Evolutionary conservation across 2,888 invertebrate species (phyloP), one percentile per base, ranked within the genome.

Genomic region (Drepanosiphum platanoidis): DNA sequence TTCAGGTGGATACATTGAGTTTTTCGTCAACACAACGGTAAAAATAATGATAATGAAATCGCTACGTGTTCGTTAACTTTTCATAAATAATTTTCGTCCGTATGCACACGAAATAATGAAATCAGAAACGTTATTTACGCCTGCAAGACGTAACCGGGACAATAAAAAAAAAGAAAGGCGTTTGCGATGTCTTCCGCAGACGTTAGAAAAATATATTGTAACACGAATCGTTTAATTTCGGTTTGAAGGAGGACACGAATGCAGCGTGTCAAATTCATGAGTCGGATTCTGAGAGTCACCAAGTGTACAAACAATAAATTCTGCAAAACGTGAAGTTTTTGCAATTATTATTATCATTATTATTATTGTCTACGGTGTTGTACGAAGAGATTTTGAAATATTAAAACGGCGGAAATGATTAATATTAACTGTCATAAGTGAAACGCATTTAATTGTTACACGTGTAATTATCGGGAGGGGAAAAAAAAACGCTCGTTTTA

Each of bases 111-210:
- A 52, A 18, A 52, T 22, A 18, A 5, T 52, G 22, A 52, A 52
- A 22, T 52, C 3, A 52, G 52, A 52, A 52, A 5, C 22, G 42
- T 9, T n/a, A n/a, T n/a, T n/a, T n/a, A n/a, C 11, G 22, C 22
- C 52, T 5, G 52, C 36, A n/a, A 15, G 15, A 71, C 9, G 39
- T 15, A 27, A 27, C 0, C 36, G 27, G 39, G 70, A 15, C n/a
- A 71, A 71, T 27, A 27, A 71, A 27, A 39, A 71, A 71, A 27
- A n/a, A 27, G 39, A 39, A 71, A 71, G 39, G 39, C 39, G 71
- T 71, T 71, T 27, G 36, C 39, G 39, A 39, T n/a, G 71, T 71
- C 71, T 15, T 13, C 39, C 27, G 39, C 71, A 71, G 71, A 39
- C 39, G 71, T 39, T 27, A n/a, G 15, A 71, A 39, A 71, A 71